These are phyloP conservation scores for Enchytraeus crypticus DNA, from an alignment of 2,888 invertebrate species.

Conservation along the genomic window DNA sequence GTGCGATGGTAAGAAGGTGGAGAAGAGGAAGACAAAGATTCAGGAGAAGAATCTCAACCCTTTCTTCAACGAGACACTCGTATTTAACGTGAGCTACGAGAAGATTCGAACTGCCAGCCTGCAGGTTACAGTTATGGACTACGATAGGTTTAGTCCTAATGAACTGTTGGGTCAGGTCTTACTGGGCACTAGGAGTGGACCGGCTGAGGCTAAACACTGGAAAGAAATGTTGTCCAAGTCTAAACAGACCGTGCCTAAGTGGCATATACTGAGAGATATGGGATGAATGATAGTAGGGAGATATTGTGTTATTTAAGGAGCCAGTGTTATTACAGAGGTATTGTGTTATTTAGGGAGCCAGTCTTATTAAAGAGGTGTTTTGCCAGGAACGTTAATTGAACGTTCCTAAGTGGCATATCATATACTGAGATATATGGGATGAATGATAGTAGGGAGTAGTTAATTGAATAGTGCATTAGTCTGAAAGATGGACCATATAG, in stretches of 20 bases:
- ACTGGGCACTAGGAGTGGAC: constrained; percentile 63
- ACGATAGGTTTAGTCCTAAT: constrained; percentile 89
- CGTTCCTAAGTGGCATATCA: no score
- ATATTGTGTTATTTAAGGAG: no score
- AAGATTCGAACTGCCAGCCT: constrained; percentile 87
- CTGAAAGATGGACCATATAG: no score
- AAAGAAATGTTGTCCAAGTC: constrained; percentile 97
- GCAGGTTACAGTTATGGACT: constrained; percentile 92
- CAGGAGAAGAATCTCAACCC: constrained; percentile 70
- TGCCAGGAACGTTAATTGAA: no score
- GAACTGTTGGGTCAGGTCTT: constrained; percentile 69
- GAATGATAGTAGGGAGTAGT: no score
- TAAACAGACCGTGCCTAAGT: constrained; percentile 85
- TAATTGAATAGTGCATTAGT: no score
- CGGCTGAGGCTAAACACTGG: constrained; percentile 93
- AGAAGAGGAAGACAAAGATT: constrained; percentile 83
- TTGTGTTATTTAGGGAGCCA: no score
- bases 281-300: no score
- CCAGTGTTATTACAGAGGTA: no score
- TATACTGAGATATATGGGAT: no score
- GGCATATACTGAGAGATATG: constrained; percentile 77
- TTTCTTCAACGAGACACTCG: constrained; percentile 89
- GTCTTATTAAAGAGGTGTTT: no score
- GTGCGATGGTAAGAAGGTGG: constrained; percentile 84
- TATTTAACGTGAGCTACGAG: constrained; percentile 93